These are phyloP conservation scores for Plagiodera versicolora DNA, from an alignment of 2,888 invertebrate genomes.

Conservation along the genomic window DNA sequence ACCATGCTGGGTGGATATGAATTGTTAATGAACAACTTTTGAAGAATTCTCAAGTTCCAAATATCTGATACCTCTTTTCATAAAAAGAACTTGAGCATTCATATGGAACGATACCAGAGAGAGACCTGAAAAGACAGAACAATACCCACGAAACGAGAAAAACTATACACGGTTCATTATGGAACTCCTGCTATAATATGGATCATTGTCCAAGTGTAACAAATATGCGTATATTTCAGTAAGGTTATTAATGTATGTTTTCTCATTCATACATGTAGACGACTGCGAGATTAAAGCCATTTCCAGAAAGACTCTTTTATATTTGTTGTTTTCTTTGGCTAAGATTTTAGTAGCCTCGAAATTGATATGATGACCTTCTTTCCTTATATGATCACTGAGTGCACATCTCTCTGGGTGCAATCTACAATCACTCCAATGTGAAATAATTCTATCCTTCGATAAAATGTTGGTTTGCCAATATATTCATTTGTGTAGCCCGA, in stretches of 20 bases:
- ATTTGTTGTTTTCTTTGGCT: background rate
- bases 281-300: background rate
- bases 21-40: no score
- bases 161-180: no score
- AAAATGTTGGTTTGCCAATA: no score
- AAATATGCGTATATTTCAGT: slow-evolving; percentile 6
- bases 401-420: background rate
- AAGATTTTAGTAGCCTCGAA: background rate
- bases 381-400: background rate
- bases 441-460: background rate
- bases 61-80: no score
- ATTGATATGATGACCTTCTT: background rate
- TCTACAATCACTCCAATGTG: background rate
- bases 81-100: no score
- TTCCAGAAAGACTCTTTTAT: slow-evolving; percentile 7
- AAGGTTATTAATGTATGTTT: background rate
- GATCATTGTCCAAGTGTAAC: background rate
- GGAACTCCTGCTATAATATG: no score
- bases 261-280: background rate
- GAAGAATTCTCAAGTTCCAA: no score
- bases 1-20: no score
- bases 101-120: no score
- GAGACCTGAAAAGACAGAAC: no score
- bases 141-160: no score
- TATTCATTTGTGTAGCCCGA: no score